Percentiles rank a stretch among this genome's conserved stretches.
Evolutionary conservation across 2,888 invertebrate genomes (phyloP).

Genomic region (Corbicula japonica): DNA sequence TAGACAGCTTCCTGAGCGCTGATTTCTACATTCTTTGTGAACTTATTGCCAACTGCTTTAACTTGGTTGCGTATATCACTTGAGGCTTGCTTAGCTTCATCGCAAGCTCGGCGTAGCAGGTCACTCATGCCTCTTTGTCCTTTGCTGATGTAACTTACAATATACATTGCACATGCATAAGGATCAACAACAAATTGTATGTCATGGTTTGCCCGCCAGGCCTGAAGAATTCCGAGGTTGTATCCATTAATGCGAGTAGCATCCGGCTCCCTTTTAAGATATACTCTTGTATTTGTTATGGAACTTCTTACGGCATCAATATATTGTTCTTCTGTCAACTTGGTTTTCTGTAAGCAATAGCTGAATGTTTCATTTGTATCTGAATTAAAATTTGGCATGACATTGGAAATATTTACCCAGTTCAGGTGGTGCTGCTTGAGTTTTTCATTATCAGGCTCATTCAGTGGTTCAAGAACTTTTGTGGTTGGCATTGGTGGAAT

Average conservation of each 20-base stretch:
- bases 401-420: constrained; percentile 4
- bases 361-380: constrained; percentile 5
- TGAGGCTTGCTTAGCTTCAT: constrained; percentile 24
- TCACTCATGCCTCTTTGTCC: constrained; percentile 44
- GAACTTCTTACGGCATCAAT: constrained; percentile 6
- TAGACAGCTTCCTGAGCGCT: constrained; percentile 25
- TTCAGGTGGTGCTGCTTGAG: neutral
- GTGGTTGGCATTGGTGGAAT: constrained; percentile 16
- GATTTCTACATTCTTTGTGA: constrained; percentile 27
- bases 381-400: constrained; percentile 12
- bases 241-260: constrained; percentile 40
- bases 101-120: constrained; percentile 16
- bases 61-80: constrained; percentile 20
- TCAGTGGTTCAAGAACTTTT: constrained; percentile 22
- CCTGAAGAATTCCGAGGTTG: constrained; percentile 24
- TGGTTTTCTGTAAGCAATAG: constrained; percentile 29
- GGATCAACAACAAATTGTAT: constrained; percentile 41
- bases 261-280: constrained; percentile 35
- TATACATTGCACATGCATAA: no score
- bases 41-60: constrained; percentile 26
- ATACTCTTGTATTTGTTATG: constrained; percentile 10
- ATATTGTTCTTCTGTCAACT: constrained; percentile 15
- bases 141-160: constrained; percentile 41
- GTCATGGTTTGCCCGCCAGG: constrained; percentile 40
- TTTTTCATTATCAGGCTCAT: constrained; percentile 4